Evolutionary conservation across 2,888 invertebrate species (phyloP).

Genomic region (Nysson spinosus): DNA sequence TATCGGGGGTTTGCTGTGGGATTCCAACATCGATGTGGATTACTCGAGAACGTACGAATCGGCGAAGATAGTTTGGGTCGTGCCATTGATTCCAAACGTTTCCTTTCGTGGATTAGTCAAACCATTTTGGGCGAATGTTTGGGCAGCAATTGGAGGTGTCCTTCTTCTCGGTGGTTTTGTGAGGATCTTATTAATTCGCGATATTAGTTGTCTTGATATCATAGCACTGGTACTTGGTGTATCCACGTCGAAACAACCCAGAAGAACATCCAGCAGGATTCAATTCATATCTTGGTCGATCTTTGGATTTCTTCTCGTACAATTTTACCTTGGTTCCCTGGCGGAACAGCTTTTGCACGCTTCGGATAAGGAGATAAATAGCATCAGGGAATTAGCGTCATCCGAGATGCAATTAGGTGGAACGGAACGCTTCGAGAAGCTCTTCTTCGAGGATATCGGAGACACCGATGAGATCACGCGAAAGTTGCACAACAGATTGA

Average conservation of each 20-base stretch:
- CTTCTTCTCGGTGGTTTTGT: constrained; percentile 56
- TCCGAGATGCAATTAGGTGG: constrained; percentile 61
- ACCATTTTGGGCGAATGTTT: constrained; percentile 61
- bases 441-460: constrained; percentile 68
- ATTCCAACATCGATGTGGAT: constrained; percentile 25
- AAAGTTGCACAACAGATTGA: constrained; percentile 44
- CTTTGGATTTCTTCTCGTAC: constrained; percentile 67
- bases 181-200: constrained; percentile 50
- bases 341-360: constrained; percentile 66
- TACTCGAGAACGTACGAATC: constrained; percentile 60
- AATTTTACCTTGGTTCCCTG: constrained; percentile 70
- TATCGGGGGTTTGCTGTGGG: constrained; percentile 57
- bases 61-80: constrained; percentile 58
- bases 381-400: constrained; percentile 55
- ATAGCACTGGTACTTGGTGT: constrained; percentile 63
- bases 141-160: constrained; percentile 59
- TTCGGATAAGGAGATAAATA: constrained; percentile 56
- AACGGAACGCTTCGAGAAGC: constrained; percentile 42
- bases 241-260: constrained; percentile 57
- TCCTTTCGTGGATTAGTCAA: constrained; percentile 63
- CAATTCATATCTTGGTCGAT: constrained; percentile 68
- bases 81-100: constrained; percentile 56
- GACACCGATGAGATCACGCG: constrained; percentile 78
- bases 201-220: constrained; percentile 63
- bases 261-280: constrained; percentile 56